phyloP scores from a whole-genome alignment of 2,888 invertebrate genomes.

The Xylota sylvarum region DNA sequence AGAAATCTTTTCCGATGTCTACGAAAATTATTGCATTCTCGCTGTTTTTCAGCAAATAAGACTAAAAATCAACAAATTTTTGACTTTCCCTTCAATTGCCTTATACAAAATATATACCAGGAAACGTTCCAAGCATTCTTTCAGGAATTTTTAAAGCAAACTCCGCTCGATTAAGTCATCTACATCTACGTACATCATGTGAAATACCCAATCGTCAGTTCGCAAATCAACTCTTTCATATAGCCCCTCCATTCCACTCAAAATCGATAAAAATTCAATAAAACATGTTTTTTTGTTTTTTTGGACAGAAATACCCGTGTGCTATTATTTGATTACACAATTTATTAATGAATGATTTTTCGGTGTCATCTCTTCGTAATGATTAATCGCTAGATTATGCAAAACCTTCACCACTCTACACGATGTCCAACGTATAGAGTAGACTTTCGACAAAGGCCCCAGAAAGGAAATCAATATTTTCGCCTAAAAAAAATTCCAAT shows the following conservation, averaged over 20 bases:
- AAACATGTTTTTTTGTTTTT: neutral
- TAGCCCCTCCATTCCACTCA: neutral
- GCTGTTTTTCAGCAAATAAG: no score
- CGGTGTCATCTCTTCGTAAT: constrained; percentile 29
- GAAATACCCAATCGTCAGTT: constrained; percentile 8
- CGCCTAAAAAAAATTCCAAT: neutral
- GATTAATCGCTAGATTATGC: constrained; percentile 63
- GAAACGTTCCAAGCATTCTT: no score
- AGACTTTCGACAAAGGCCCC: constrained; percentile 16
- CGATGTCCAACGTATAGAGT: neutral
- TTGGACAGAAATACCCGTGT: constrained; percentile 2
- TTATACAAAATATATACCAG: no score
- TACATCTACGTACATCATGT: no score
- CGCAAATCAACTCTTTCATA: constrained; percentile 46
- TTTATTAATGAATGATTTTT: constrained; percentile 68
- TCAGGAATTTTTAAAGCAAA: no score
- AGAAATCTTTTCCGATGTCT: no score
- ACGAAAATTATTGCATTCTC: no score
- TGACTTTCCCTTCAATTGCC: no score
- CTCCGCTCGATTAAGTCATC: no score
- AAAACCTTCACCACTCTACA: constrained; percentile 22
- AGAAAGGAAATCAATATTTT: neutral
- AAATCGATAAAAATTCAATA: neutral
- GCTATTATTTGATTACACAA: constrained; percentile 45
- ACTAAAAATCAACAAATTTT: no score